phyloP scores from a whole-genome alignment of 2,797 vertebrate genomes.

The Mus spretus region DNA sequence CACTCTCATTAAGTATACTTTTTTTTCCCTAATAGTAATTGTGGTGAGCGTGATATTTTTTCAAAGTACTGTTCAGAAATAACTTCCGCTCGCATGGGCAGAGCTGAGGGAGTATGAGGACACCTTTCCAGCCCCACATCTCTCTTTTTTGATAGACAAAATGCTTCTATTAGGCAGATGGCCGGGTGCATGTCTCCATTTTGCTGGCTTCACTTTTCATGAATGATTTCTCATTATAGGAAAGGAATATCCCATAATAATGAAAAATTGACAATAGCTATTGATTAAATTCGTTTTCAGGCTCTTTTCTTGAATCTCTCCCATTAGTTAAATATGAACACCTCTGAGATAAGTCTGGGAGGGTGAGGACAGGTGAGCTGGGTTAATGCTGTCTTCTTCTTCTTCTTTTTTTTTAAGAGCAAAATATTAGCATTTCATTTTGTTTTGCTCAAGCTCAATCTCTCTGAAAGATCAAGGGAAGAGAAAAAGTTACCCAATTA shows the following conservation, averaged over 20 bases:
- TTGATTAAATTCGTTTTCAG: constrained; percentile 81
- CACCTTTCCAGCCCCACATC: not conserved
- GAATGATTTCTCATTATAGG: constrained; percentile 85
- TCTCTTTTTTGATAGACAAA: constrained; percentile 75
- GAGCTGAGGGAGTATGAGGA: not conserved
- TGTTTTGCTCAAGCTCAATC: constrained; percentile 61
- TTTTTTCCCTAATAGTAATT: constrained; percentile 12
- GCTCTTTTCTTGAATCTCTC: constrained; percentile 66
- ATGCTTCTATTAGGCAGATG: constrained; percentile 81
- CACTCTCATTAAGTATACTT: not conserved
- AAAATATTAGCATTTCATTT: constrained; percentile 59
- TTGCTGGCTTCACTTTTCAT: constrained; percentile 77
- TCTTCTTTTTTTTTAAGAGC: constrained; percentile 56
- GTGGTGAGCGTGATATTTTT: not conserved
- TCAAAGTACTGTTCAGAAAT: not conserved
- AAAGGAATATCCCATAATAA: constrained; percentile 85
- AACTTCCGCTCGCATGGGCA: not conserved
- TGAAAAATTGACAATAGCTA: constrained; percentile 83
- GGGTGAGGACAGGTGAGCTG: constrained; percentile 50
- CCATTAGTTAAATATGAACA: constrained; percentile 80
- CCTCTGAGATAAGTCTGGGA: constrained; percentile 66
- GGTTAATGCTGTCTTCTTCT: not conserved
- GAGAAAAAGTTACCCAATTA: constrained; percentile 67
- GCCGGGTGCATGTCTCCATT: constrained; percentile 68
- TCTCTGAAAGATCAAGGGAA: constrained; percentile 69